A percentile compares a stretch with the other conserved stretches of the same genome.
These are phyloP conservation scores for Drosophila seguyi DNA, from an alignment of 1,140 invertebrate species.

Conservation along the genomic window DNA sequence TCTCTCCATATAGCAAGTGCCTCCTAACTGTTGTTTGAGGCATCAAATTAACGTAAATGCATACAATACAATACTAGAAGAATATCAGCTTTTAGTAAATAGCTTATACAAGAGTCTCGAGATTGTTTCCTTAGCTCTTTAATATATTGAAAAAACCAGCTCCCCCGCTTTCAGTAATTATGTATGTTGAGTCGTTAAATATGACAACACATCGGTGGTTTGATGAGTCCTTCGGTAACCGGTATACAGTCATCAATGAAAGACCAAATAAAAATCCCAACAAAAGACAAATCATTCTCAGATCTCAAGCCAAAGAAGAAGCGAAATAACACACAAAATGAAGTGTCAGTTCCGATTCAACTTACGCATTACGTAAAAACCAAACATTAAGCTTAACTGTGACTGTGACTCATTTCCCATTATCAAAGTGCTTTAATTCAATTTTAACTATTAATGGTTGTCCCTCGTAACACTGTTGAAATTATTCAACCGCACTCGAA, in stretches of 20 bases:
- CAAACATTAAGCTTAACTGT: slow-evolving; percentile 31
- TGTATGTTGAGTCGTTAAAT: slow-evolving; percentile 22
- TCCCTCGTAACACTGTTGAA: background rate
- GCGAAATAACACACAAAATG: slow-evolving; percentile 35
- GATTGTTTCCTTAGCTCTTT: background rate
- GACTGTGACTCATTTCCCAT: slow-evolving; percentile 53
- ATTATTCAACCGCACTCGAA: slow-evolving; percentile 1
- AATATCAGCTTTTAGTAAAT: background rate
- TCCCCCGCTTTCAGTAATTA: background rate
- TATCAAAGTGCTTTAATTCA: slow-evolving; percentile 19
- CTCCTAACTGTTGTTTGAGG: slow-evolving; percentile 46
- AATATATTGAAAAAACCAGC: background rate
- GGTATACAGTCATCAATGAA: slow-evolving; percentile 48
- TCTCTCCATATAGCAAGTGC: slow-evolving; percentile 33
- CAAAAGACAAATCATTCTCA: slow-evolving; percentile 50
- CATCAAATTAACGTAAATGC: background rate
- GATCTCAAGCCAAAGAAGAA: slow-evolving; percentile 13
- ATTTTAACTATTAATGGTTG: slow-evolving; percentile 6
- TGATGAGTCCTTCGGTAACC: slow-evolving; percentile 48
- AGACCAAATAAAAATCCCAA: slow-evolving; percentile 17
- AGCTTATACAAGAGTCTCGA: background rate
- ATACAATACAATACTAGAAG: background rate
- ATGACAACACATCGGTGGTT: slow-evolving; percentile 27
- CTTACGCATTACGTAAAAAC: slow-evolving; percentile 65
- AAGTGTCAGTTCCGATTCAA: slow-evolving; percentile 41